These are phyloP conservation scores for Origma solitaria DNA, from an alignment of 2,113 vertebrate species.

Conservation along the genomic window DNA sequence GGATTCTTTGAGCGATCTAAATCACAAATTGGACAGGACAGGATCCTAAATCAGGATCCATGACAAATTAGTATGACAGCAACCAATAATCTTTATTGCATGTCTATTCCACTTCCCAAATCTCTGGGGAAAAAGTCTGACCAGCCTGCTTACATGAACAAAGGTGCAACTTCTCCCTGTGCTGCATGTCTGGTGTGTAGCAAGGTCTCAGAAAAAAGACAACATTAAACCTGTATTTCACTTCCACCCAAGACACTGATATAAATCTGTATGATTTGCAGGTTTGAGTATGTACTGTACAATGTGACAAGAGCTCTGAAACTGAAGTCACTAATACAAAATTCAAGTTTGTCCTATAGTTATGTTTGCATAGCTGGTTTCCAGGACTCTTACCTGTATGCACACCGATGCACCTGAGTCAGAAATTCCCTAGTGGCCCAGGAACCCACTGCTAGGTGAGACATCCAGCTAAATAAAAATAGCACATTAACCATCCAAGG, in stretches of 20 bases:
- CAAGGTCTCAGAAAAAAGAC: not conserved
- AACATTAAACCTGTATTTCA: not conserved
- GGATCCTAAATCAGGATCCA: not conserved
- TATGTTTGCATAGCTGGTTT: not conserved
- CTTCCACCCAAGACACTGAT: not conserved
- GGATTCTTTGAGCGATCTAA: not conserved
- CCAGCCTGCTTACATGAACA: not conserved
- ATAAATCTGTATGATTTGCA: not conserved
- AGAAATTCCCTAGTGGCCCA: not conserved
- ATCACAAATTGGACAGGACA: not conserved
- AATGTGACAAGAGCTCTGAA: not conserved
- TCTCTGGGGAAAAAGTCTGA: not conserved
- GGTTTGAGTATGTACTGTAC: not conserved
- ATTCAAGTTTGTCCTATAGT: not conserved
- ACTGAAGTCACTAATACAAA: not conserved
- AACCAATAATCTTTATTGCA: not conserved
- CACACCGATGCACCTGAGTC: not conserved
- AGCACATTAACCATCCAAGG: not conserved
- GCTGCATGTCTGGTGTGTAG: not conserved
- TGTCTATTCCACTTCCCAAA: not conserved
- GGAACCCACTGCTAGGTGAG: not conserved
- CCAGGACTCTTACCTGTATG: not conserved
- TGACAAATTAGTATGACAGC: not conserved
- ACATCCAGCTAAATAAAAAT: not conserved
- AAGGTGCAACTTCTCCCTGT: not conserved